Evolutionary conservation across 1,140 invertebrate genomes (phyloP), one percentile per base, ranked within the genome.

Genomic region (Drosophila sp.): DNA sequence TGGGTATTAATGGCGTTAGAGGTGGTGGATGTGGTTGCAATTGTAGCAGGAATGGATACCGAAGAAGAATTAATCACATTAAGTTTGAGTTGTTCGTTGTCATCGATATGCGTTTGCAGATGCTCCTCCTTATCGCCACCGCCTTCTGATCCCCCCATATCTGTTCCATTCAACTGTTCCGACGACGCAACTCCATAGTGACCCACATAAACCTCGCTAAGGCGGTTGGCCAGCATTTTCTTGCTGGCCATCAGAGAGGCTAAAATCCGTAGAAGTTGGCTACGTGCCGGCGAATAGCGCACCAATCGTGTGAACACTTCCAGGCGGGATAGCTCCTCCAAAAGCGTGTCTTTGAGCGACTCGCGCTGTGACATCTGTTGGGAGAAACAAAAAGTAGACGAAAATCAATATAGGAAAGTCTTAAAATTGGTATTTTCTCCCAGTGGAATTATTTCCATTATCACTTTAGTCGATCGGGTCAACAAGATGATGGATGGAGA

Each of bases 301-400:
- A 97, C 91, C 79, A 97, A 93, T 77, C 95, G 93, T 73, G 94
- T 93, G 92, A 97, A 96, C 35, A 95, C 94, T 60, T 96, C 94
- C 74, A 97, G 81, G 90, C 96, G 93, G 50, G 94, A 94, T 69
- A 97, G 94, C 93, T 97, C 96, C 32, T 93, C 86, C 44, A 93
- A 92, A 23, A 96, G 90, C 29, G 95, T 92, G 75, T 94, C 95
- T 72, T 95, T 91, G 68, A 93, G 90, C 75, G 94, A 94, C 72
- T 95, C 94, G 78, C 56, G 57, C 63, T 94, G 93, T 60, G 94
- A 94, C 92, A 96, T 93, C 95, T 96, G 91, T 56, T 93, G 92
- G 8, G 7, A 17, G 32, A 76, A 80, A 76, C 0, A 2, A 38
- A 8, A 17, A 17, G 17, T 17, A 17, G 17, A 17, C 17, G 17